Evolutionary conservation across 2,888 invertebrate genomes (phyloP).

Genomic region (Mimumesa dahlbomi): DNA sequence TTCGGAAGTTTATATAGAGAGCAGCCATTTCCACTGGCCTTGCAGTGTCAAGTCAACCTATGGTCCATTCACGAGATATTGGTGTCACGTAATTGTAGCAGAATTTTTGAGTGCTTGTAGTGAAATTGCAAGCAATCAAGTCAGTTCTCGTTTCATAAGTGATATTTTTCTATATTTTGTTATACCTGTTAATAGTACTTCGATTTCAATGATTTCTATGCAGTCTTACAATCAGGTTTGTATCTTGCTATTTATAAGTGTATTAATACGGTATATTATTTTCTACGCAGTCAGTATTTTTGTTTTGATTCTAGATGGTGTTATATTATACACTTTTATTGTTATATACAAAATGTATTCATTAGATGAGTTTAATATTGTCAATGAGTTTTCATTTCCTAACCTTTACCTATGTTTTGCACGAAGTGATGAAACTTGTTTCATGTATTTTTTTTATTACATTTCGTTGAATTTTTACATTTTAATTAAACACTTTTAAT

Average conservation of each 20-base stretch:
- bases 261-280: too few relatives aligned
- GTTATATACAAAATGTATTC: too few relatives aligned
- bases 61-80: slow-evolving; percentile 22
- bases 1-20: slow-evolving; percentile 37
- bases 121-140: slow-evolving; percentile 4
- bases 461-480: background rate
- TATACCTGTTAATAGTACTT: slow-evolving; percentile 6
- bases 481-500: too few relatives aligned
- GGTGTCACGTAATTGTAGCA: slow-evolving; percentile 29
- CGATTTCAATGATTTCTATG: slow-evolving; percentile 72
- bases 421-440: background rate
- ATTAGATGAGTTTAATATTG: too few relatives aligned
- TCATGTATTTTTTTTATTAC: background rate
- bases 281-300: too few relatives aligned
- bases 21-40: slow-evolving; percentile 46
- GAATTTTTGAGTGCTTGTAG: slow-evolving; percentile 7
- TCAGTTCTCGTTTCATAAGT: slow-evolving; percentile 6
- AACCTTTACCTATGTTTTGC: slow-evolving; percentile 10
- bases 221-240: slow-evolving; percentile 77
- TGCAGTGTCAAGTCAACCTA: slow-evolving; percentile 30
- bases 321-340: too few relatives aligned
- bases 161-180: slow-evolving; percentile 10
- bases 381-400: slow-evolving; percentile 8
- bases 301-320: too few relatives aligned
- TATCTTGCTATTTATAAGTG: slow-evolving; percentile 27